Evolutionary conservation across 2,888 invertebrate species (phyloP).

Genomic region (Lasioglossum morio): DNA sequence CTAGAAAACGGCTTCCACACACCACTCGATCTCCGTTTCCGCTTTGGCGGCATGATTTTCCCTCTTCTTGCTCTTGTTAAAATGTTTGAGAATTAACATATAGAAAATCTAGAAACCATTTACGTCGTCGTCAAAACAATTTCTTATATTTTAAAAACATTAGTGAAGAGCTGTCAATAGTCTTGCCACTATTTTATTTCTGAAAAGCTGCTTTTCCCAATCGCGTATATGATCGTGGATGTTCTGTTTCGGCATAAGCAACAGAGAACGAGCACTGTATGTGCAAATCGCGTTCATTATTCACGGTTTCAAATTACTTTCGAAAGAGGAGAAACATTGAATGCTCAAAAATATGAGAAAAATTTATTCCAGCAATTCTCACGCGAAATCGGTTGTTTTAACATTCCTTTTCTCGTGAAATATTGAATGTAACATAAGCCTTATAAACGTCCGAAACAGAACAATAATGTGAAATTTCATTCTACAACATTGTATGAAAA

Average conservation of each 20-base stretch:
- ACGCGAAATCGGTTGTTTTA: neutral
- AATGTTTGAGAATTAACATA: too few species aligned
- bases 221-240: neutral
- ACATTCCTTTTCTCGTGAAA: neutral
- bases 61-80: neutral
- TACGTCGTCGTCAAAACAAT: neutral
- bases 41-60: neutral
- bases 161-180: neutral
- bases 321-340: neutral
- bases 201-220: neutral
- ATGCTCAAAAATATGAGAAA: neutral
- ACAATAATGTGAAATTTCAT: neutral
- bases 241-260: neutral
- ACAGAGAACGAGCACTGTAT: neutral
- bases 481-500: neutral
- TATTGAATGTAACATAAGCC: neutral
- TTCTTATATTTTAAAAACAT: neutral
- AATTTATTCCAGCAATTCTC: neutral
- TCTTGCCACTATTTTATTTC: neutral
- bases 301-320: neutral
- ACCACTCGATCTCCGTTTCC: constrained; percentile 25
- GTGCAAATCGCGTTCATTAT: neutral
- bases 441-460: neutral
- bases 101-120: too few species aligned
- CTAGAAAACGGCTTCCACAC: constrained; percentile 59